Evolutionary conservation across 2,888 invertebrate species (phyloP), one percentile per base, ranked within the genome.

Genomic region (Hecatera dysodea): DNA sequence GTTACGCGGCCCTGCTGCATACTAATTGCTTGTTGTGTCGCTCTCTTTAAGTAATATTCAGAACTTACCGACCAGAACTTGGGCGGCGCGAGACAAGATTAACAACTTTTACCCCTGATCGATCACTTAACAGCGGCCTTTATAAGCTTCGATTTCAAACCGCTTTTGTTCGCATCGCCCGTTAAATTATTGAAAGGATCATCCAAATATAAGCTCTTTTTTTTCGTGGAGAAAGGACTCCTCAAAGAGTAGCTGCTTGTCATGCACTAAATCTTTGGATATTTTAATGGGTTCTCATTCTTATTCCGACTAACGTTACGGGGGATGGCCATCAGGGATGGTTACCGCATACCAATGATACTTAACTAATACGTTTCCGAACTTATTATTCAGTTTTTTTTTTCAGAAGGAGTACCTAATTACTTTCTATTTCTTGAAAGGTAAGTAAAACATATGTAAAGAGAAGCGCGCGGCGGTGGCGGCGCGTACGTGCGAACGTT

Each of bases 11-110:
- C 91, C 91, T 87, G 89, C 92, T 92, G 96, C 94, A 95, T 96
- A 95, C 96, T 95, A 95, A 96, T 96, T 95, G 91, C 90, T 93
- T 95, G 95, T 95, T 95, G 95, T 95, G 92, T 91, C 89, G 92
- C 89, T 90, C 87, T 87, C 85, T 89, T 90, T 90, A 89, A 92
- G 91, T 92, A 89, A 91, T 90, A 91, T 91, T 89, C 89, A 83
- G 90, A 91, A 92, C 91, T 91, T 91, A 88, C 89, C 89, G 89
- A 90, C 89, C 89, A 90, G 89, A 93, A 93, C 92, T 93, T 93
- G 72, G 88, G 89, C 87, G 87, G 88, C 87, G 88, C 89, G 88
- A 89, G 92, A 92, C 92, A 92, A 94, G 94, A 95, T 95, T 95
- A 94, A 91, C 91, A 94, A 95, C 93, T 95, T 94, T 92, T 89